phyloP scores from a whole-genome alignment of 2,797 vertebrate species.

The Periophthalmus magnuspinnatus region DNA sequence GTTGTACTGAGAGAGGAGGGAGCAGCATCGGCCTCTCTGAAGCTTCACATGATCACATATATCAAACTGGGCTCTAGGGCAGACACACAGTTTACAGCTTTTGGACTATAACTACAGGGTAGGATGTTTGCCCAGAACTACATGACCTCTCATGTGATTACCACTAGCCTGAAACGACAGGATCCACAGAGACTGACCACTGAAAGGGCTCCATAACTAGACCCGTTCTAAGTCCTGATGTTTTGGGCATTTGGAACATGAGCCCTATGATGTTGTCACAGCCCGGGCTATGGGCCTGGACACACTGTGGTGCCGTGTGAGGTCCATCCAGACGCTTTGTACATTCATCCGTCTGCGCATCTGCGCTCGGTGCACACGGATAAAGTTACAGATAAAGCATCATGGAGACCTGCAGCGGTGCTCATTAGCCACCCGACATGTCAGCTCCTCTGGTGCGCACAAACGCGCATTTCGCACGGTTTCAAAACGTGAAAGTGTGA shows the following conservation, averaged over 20 bases:
- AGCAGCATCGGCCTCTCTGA: neutral
- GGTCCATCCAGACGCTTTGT: too few relatives aligned
- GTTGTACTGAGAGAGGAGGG: conserved; percentile 4
- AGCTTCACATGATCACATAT: neutral
- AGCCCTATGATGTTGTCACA: neutral
- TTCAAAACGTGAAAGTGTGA: neutral
- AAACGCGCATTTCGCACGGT: conserved; percentile 26
- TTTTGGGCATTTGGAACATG: too few relatives aligned
- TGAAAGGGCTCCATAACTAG: too few relatives aligned
- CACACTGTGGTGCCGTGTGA: too few relatives aligned
- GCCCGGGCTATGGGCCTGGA: neutral
- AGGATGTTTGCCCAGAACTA: too few relatives aligned
- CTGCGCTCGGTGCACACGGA: conserved; percentile 1
- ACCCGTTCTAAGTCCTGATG: too few relatives aligned
- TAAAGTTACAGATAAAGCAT: conserved; percentile 32
- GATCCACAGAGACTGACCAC: too few relatives aligned
- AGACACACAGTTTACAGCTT: neutral
- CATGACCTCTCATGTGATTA: too few relatives aligned
- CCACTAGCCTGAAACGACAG: too few relatives aligned
- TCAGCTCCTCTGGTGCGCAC: conserved; percentile 57
- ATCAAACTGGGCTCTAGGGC: neutral
- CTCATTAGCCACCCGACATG: conserved; percentile 67
- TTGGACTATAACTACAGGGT: too few relatives aligned
- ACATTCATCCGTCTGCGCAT: too few relatives aligned
- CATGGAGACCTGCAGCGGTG: conserved; percentile 32